phyloP scores from a whole-genome alignment of 2,797 vertebrate species.

The Acanthurus tractus region DNA sequence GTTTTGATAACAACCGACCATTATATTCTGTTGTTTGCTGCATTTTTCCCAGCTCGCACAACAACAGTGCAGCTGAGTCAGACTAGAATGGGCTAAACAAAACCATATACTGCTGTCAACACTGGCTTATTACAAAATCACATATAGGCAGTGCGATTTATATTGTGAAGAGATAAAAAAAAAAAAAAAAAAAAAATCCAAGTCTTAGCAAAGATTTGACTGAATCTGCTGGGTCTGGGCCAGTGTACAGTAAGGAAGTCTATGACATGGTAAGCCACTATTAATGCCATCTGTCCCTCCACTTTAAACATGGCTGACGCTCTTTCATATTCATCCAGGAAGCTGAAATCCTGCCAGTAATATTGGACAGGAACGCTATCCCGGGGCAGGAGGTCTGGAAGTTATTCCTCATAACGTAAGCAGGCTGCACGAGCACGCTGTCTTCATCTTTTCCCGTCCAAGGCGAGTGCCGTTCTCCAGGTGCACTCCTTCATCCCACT shows the following conservation, averaged over 20 bases:
- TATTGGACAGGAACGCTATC: constrained; percentile 55
- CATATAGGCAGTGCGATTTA: constrained; percentile 10
- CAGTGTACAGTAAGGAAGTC: constrained; percentile 45
- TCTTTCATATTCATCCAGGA: constrained; percentile 72
- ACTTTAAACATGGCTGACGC: constrained; percentile 59
- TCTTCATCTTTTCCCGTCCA: constrained; percentile 32
- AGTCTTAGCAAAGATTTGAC: constrained; percentile 40
- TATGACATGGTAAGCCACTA: constrained; percentile 60
- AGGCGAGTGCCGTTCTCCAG: constrained; percentile 48
- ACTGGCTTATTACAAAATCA: constrained; percentile 11
- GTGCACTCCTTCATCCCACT: constrained; percentile 48
- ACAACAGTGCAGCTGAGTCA: constrained; percentile 54
- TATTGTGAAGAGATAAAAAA: constrained; percentile 1
- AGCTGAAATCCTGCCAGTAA: constrained; percentile 65
- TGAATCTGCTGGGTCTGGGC: constrained; percentile 33
- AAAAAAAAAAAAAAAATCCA: constrained; percentile 34
- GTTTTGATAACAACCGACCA: constrained; percentile 55
- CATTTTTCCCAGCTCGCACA: constrained; percentile 62
- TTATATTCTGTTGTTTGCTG: constrained; percentile 58
- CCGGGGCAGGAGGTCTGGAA: constrained; percentile 58
- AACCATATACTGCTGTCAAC: constrained; percentile 24
- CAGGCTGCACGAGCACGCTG: constrained; percentile 12
- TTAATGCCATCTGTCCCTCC: constrained; percentile 75
- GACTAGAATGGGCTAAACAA: constrained; percentile 32
- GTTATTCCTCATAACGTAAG: constrained; percentile 48